A percentile compares a stretch with the other conserved stretches of the same genome.
phyloP scores from a whole-genome alignment of 2,888 invertebrate species.

The Diachrysia chrysitis region DNA sequence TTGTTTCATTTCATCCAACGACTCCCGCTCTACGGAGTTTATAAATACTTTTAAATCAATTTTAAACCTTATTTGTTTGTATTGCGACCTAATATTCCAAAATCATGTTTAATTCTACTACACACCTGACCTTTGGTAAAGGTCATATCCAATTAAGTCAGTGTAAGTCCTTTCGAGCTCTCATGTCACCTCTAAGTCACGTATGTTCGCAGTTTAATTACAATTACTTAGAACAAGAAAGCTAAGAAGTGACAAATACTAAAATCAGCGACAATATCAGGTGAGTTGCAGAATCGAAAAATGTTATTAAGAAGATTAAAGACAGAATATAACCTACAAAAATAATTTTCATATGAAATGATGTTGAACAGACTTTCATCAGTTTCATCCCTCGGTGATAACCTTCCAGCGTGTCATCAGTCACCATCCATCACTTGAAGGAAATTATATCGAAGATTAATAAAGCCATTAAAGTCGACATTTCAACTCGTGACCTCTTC shows the following conservation, averaged over 20 bases:
- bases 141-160: constrained; percentile 7
- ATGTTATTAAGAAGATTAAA: neutral
- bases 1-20: too few species aligned
- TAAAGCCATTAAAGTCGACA: constrained; percentile 74
- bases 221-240: neutral
- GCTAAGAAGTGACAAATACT: too few species aligned
- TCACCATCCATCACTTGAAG: constrained; percentile 79
- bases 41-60: neutral
- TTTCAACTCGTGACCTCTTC: constrained; percentile 51
- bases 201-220: neutral
- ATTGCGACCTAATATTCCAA: neutral
- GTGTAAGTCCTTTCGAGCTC: neutral
- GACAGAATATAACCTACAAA: neutral
- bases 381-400: constrained; percentile 65
- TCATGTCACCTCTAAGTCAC: neutral
- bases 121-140: neutral
- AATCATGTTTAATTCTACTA: neutral
- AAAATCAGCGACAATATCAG: neutral
- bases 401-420: constrained; percentile 69
- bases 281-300: neutral
- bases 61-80: too few species aligned
- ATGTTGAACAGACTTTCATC: constrained; percentile 36
- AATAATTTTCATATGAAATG: constrained; percentile 23
- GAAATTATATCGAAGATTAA: constrained; percentile 83
- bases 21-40: too few species aligned